Base-by-base conservation (phyloP, 2,113 vertebrate genomes). In the Rhombomys opimus region DNA sequence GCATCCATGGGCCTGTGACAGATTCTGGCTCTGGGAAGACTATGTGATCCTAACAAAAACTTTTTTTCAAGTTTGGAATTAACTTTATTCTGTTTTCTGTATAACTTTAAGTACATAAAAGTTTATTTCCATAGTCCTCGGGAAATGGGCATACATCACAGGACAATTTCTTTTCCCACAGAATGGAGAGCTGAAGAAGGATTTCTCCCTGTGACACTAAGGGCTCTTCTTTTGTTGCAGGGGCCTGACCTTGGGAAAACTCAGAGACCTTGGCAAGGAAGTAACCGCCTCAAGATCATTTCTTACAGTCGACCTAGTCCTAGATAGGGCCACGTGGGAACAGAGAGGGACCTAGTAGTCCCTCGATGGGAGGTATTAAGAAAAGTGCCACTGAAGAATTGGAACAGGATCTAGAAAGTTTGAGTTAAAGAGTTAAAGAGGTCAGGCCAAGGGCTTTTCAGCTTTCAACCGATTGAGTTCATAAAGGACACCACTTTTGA, bases 11-110 rank as follows among this genome's bases (percentile, higher is more conserved):
- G 68, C 25, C 13, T 84, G 20, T 54, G 54, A 85, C 41, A 59
- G 72, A 93, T 63, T 91, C 41, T 78, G 70, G 86, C n/a, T 77
- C 30, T 25, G 87, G 46, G 50, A 95, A 85, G 70, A 13, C 35
- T 41, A 87, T 0, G 1, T 52, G 61, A 38, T 95, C 50, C 82
- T 57, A 15, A 57, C 57, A 57, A 12, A 57, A 46, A 46, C 46
- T 46, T 46, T 46, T 46, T 13, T 15, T 15, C 97, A 98, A 98
- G 97, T 98, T 96, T 99, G 98, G 98, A 98, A 99, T 99, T 99
- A 98, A 98, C 98, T 99, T 99, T 99, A 99, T 99, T 99, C 98
- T 99, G 98, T 98, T 97, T 98, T 98, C 97, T 98, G 98, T 98
- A 98, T 98, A 98, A 98, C 98, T 98, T 99, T 98, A 99, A 99